phyloP scores from a whole-genome alignment of 2,888 invertebrate genomes.

The Limnephilus lunatus region DNA sequence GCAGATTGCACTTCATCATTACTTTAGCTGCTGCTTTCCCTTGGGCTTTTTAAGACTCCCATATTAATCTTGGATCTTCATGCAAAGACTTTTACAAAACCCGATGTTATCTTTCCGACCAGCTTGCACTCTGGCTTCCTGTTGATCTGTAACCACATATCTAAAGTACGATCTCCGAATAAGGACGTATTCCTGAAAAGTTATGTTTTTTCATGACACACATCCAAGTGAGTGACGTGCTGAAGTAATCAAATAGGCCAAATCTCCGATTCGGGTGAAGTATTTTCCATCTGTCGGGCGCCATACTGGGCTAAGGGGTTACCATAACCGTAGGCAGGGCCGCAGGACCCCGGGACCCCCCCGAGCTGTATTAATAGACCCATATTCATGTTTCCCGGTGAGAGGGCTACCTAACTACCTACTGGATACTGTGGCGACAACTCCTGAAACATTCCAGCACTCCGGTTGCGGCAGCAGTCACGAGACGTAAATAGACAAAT shows the following conservation, averaged over 20 bases:
- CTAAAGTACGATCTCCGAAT: background rate
- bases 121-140: background rate
- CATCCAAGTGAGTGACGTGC: background rate
- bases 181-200: background rate
- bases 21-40: background rate
- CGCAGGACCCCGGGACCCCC: conserved; percentile 18
- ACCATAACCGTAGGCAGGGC: background rate
- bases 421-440: conserved; percentile 2
- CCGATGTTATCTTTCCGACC: background rate
- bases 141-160: background rate
- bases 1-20: background rate
- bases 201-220: conserved; percentile 8
- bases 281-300: conserved; percentile 3
- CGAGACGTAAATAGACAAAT: conserved; percentile 55
- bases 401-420: background rate
- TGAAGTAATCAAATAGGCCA: conserved; percentile 46
- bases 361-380: background rate
- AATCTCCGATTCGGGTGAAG: conserved; percentile 45
- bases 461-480: conserved; percentile 47
- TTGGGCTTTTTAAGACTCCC: background rate
- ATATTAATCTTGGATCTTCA: background rate
- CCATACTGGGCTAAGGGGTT: background rate
- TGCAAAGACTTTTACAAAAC: background rate
- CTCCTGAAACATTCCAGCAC: conserved; percentile 25
- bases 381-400: background rate